These are phyloP conservation scores for Ormia ochracea DNA, from an alignment of 2,888 invertebrate genomes.

Conservation along the genomic window DNA sequence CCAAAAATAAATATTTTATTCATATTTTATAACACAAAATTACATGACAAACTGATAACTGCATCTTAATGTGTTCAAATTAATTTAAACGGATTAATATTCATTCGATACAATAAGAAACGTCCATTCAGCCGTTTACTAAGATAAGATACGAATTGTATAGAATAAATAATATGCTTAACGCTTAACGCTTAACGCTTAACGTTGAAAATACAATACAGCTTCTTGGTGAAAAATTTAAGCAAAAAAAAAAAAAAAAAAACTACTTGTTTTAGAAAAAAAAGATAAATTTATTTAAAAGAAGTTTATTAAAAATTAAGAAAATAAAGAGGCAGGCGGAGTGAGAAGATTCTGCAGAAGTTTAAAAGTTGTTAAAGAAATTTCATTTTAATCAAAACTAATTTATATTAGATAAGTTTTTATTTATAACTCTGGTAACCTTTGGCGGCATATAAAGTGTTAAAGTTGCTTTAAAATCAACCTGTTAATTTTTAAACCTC, in stretches of 20 bases:
- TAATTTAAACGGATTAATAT: conserved; percentile 66
- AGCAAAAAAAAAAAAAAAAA: background rate
- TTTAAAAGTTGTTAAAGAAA: too few relatives aligned
- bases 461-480: too few relatives aligned
- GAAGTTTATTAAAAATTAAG: background rate
- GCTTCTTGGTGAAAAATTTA: conserved; percentile 23
- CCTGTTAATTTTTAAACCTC: too few relatives aligned
- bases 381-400: too few relatives aligned
- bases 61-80: conserved; percentile 65
- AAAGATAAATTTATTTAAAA: background rate
- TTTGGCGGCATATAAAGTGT: too few relatives aligned
- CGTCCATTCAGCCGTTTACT: background rate
- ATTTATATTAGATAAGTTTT: too few relatives aligned
- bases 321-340: background rate
- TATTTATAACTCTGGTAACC: too few relatives aligned
- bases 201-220: conserved; percentile 2
- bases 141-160: conserved; percentile 6
- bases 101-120: conserved; percentile 52
- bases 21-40: conserved; percentile 47
- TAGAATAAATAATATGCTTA: conserved; percentile 11
- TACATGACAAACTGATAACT: conserved; percentile 64
- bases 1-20: conserved; percentile 21
- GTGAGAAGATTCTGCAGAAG: too few relatives aligned
- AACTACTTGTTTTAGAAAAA: background rate
- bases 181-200: too few relatives aligned